These are phyloP conservation scores for Mohoua ochrocephala DNA, from an alignment of 2,113 vertebrate genomes.

Conservation along the genomic window DNA sequence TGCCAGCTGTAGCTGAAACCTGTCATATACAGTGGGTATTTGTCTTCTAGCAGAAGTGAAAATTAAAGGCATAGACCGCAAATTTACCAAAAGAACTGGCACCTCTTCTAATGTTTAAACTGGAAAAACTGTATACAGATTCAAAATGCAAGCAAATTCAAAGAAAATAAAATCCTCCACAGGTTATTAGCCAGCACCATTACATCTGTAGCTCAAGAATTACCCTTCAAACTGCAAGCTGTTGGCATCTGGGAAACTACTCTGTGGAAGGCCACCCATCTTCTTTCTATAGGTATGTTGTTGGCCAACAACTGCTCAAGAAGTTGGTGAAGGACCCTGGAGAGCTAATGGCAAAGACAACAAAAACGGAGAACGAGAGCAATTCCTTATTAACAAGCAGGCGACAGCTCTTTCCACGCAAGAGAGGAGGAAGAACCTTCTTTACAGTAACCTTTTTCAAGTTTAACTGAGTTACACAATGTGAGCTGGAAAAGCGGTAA, in stretches of 20 bases:
- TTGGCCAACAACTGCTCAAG: neutral
- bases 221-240: neutral
- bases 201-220: neutral
- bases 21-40: neutral
- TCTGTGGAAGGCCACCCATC: no score
- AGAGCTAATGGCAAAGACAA: neutral
- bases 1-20: neutral
- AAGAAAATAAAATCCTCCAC: neutral
- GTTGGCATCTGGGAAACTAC: neutral
- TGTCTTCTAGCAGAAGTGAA: neutral
- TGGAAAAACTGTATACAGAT: neutral
- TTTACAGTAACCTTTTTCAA: neutral
- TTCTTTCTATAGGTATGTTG: neutral
- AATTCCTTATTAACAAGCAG: neutral
- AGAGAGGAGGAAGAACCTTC: neutral
- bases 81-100: neutral
- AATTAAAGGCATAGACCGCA: neutral
- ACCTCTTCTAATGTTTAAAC: neutral
- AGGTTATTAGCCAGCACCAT: neutral
- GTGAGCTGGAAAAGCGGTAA: neutral
- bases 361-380: accelerated
- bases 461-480: neutral
- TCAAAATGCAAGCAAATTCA: neutral
- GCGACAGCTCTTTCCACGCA: neutral
- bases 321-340: neutral